Evolutionary conservation across 1,140 invertebrate genomes (phyloP).

Genomic region (Mamestra configurata): DNA sequence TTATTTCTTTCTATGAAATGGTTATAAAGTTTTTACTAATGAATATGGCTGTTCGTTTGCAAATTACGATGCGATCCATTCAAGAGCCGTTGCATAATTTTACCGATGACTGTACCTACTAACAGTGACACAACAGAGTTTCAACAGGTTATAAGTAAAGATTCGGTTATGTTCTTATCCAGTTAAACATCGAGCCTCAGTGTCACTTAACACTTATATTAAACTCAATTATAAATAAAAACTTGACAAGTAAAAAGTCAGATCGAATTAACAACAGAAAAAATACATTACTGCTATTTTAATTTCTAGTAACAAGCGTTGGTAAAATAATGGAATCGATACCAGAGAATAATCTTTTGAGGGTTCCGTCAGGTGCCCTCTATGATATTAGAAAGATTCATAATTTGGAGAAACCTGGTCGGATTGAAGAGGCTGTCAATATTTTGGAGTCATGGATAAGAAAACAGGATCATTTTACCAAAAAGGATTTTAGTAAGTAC

Average conservation of each 20-base stretch:
- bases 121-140: no score
- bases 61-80: no score
- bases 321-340: constrained; percentile 51
- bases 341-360: constrained; percentile 49
- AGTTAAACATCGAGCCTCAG: no score
- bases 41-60: no score
- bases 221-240: background rate
- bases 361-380: constrained; percentile 54
- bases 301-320: no score
- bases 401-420: constrained; percentile 62
- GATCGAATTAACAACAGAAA: background rate
- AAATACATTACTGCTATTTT: no score
- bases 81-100: background rate
- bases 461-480: constrained; percentile 65
- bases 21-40: no score
- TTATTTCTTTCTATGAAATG: no score
- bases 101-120: no score
- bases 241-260: background rate
- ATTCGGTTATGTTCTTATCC: no score
- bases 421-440: constrained; percentile 59
- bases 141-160: no score
- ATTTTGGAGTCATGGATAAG: constrained; percentile 66
- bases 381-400: constrained; percentile 56
- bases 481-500: constrained; percentile 70
- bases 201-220: no score